Evolutionary conservation across 30 jellyfish, hydroid and myxozoan genomes (phyloP), one percentile per base, ranked within the genome.

Genomic region (Mastigias papua): DNA sequence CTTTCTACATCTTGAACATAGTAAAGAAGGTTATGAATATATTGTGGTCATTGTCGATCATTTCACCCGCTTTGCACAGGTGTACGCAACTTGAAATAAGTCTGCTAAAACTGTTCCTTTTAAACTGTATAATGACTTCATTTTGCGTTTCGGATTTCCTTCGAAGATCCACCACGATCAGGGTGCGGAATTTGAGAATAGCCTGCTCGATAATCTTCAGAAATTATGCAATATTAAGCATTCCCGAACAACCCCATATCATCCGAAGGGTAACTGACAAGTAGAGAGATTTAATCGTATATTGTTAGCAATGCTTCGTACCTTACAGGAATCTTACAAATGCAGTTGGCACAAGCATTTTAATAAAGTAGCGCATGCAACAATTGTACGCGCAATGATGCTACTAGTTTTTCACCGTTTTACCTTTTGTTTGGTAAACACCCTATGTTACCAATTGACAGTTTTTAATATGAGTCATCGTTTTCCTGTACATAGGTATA

Each of bases 1-100:
- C 48, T 85, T 73, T 62, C 27, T 74, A 1, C 94, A 85, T 42
- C 32, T 85, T 22, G 89, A 74, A 23, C 74, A 73, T 11, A 81
- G 94, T 84, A 61, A 34, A 27, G 73, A 89, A 58, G 93, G 93
- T 9, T 66, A 78, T 69, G 88, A 88, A 34, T 88, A 88, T 33
- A 80, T 88, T 25, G 35, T 88, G 75, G 57, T 71, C 29, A 80
- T 88, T 5, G 94, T 78, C 31, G 96, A 65, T 46, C 75, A 79
- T 72, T 88, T 66, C 54, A 60, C 93, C 58, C 86, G 88, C 2
- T 77, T 48, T 48, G 76, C 50, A 25, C 86, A 77, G 62, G 96
- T 88, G 61, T 85, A 85, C 63, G 75, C 94, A 20, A 85, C 94
- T 23, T 70, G 51, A 61, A 51, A 85, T 34, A 85, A 85, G 46